Conservation (phyloP, 2,113 vertebrate species). For the Ctenodactylus gundi region DNA sequence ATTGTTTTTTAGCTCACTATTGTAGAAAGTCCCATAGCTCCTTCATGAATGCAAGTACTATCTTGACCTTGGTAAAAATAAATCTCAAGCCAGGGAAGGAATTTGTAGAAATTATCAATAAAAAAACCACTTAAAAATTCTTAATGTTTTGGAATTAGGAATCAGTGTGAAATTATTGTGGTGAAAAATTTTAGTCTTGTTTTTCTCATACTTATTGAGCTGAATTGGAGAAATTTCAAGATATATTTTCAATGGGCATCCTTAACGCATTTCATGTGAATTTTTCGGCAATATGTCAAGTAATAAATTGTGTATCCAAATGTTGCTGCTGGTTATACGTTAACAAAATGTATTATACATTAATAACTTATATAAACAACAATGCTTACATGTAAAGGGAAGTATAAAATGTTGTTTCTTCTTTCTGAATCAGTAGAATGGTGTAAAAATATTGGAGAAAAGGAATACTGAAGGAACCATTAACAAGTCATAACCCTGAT, state of each 20-base stretch:
- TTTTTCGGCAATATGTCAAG: neutral
- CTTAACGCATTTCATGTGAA: too few species aligned
- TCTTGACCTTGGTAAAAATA: neutral
- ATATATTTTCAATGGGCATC: too few species aligned
- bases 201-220: neutral
- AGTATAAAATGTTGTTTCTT: neutral
- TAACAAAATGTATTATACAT: too few species aligned
- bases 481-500: neutral
- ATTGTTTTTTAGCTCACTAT: too few species aligned
- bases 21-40: too few species aligned
- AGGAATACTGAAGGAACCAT: neutral
- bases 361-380: neutral
- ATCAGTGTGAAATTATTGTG: neutral
- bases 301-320: neutral
- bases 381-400: neutral
- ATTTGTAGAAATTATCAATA: neutral
- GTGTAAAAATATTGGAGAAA: neutral
- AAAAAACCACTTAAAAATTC: neutral
- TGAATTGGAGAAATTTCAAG: neutral
- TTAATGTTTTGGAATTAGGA: neutral
- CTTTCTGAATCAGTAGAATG: neutral
- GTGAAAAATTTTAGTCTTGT: neutral
- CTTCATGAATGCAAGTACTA: neutral
- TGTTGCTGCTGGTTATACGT: too few species aligned
- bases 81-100: neutral